phyloP scores from a whole-genome alignment of 2,888 invertebrate genomes.

The Cantharis rufa region DNA sequence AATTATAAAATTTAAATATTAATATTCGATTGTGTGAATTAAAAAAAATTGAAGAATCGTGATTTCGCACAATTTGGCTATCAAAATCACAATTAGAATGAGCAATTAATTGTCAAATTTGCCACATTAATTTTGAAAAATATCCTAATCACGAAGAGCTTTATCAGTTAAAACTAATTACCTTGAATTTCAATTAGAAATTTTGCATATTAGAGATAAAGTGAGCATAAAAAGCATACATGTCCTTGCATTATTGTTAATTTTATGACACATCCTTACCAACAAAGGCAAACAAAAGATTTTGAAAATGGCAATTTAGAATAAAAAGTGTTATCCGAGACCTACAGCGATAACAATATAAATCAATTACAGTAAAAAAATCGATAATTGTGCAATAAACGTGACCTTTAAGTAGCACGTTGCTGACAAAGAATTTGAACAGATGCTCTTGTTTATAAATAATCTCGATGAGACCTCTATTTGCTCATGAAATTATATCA shows the following conservation, averaged over 20 bases:
- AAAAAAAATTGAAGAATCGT: neutral
- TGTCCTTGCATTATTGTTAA: neutral
- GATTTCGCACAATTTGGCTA: neutral
- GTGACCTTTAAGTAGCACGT: slow-evolving; percentile 24
- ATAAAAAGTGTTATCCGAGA: neutral
- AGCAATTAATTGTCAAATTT: neutral
- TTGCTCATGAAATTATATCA: slow-evolving; percentile 17
- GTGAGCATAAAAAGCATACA: neutral
- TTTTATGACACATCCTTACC: neutral
- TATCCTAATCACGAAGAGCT: neutral
- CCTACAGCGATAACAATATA: neutral
- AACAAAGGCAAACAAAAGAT: neutral
- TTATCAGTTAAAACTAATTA: neutral
- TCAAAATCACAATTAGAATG: neutral
- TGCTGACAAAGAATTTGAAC: slow-evolving; percentile 22
- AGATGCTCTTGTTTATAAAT: slow-evolving; percentile 19
- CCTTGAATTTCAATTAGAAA: neutral
- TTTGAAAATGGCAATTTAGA: neutral
- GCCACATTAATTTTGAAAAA: neutral
- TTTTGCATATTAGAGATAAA: neutral
- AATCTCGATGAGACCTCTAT: neutral
- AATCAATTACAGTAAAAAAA: neutral
- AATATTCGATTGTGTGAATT: neutral
- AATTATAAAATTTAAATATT: neutral
- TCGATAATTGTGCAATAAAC: slow-evolving; percentile 3